A percentile compares a stretch with the other conserved stretches of the same genome.
Conservation (phyloP, 2,113 vertebrate genomes). For the Mesitornis unicolor region DNA sequence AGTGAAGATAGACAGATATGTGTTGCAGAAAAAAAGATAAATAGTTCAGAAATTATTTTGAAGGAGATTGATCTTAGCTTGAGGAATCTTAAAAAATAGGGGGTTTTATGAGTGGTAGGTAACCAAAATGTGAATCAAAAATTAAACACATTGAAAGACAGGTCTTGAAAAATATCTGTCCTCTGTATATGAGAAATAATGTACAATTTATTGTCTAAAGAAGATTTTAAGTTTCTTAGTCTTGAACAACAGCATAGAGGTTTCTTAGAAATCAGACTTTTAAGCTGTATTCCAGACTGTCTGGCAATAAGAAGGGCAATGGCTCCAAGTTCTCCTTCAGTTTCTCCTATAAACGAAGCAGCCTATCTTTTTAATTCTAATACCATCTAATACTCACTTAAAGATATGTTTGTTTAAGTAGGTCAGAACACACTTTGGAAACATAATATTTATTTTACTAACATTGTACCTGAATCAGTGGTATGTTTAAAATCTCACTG, state of each 20-base stretch:
- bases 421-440: not conserved
- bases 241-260: not conserved
- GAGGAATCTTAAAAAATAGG: not conserved
- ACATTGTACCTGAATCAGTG: not conserved
- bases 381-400: not conserved
- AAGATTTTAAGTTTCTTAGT: not conserved
- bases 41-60: not conserved
- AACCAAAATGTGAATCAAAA: not conserved
- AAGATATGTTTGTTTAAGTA: not conserved
- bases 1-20: not conserved
- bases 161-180: not conserved
- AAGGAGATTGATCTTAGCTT: not conserved
- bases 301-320: not conserved
- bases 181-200: not conserved
- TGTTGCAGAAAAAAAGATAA: not conserved
- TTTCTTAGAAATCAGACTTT: not conserved
- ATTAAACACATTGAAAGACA: not conserved
- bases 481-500: not conserved
- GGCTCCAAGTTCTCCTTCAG: not conserved
- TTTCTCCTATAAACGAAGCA: not conserved
- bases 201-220: not conserved
- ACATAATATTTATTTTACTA: not conserved
- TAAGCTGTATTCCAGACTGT: not conserved
- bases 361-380: not conserved
- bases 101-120: not conserved